Conservation (phyloP, 2,113 vertebrate species). For the Gambusia holbrooki region DNA sequence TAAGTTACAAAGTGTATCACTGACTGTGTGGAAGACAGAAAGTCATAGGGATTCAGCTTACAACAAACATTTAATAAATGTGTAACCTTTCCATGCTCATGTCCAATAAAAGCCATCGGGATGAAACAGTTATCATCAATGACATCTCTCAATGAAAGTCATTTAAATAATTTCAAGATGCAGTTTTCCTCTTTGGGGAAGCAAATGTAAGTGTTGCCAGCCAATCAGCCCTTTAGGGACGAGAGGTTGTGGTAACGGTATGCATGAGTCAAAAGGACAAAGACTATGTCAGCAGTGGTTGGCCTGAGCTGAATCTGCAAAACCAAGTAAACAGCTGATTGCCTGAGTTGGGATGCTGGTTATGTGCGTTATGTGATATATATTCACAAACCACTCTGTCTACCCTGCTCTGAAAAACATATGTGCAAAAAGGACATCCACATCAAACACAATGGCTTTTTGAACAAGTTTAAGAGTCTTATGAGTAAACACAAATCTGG, state of each 20-base stretch:
- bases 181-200: conserved; percentile 26
- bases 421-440: conserved; percentile 9
- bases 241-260: conserved; percentile 41
- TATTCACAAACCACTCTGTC: conserved; percentile 10
- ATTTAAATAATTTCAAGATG: conserved; percentile 60
- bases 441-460: conserved; percentile 21
- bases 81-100: conserved; percentile 9
- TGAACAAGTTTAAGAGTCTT: conserved; percentile 24
- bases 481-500: conserved; percentile 35
- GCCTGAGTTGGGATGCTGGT: conserved; percentile 28
- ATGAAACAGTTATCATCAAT: conserved; percentile 52
- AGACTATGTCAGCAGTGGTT: conserved; percentile 42
- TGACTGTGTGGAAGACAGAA: conserved; percentile 24
- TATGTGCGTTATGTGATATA: conserved; percentile 31
- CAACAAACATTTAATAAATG: conserved; percentile 38
- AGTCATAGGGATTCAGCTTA: conserved; percentile 31
- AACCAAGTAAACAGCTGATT: conserved; percentile 53
- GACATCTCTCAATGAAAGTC: conserved; percentile 46
- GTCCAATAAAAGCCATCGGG: conserved; percentile 36
- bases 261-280: conserved; percentile 46
- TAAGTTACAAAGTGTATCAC: conserved; percentile 12
- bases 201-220: conserved; percentile 44
- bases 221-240: conserved; percentile 41
- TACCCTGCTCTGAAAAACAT: conserved; percentile 18
- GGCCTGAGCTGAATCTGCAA: conserved; percentile 37